Evolutionary conservation across 2,113 vertebrate genomes (phyloP).

Genomic region (Cyanocitta stelleri): DNA sequence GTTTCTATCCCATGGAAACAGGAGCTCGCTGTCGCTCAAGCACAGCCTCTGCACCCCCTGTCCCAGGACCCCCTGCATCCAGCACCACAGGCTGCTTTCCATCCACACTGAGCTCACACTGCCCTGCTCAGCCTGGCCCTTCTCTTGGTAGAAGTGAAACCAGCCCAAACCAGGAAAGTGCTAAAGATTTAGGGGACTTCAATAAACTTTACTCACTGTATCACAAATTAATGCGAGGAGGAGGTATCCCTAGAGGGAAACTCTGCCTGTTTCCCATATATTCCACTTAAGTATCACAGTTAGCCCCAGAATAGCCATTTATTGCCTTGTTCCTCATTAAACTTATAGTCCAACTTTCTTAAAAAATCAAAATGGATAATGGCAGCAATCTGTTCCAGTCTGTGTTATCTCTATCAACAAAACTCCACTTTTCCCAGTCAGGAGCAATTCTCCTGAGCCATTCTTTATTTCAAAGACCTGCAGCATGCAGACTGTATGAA

Average conservation of each 20-base stretch:
- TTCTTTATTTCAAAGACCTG: background rate
- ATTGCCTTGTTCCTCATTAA: background rate
- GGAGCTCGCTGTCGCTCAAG: background rate
- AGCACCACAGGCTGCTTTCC: background rate
- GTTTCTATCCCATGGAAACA: background rate
- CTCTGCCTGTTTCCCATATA: background rate
- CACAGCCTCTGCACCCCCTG: background rate
- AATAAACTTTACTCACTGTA: background rate
- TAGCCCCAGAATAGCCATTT: background rate
- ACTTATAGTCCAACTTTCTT: background rate
- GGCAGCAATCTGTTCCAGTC: background rate
- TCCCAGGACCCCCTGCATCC: background rate
- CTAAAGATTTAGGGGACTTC: background rate
- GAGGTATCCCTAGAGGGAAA: background rate
- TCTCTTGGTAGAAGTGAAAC: background rate
- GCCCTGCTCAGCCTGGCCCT: background rate
- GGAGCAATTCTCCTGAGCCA: background rate
- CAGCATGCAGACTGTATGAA: background rate
- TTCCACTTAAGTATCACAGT: background rate
- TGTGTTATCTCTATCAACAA: background rate
- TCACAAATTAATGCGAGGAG: background rate
- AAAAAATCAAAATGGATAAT: background rate
- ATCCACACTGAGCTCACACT: background rate
- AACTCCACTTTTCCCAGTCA: background rate
- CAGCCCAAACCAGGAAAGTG: background rate